Percentiles rank a stretch among this genome's conserved stretches.
Conservation (phyloP, 2,113 vertebrate species). For the Excalfactoria chinensis region DNA sequence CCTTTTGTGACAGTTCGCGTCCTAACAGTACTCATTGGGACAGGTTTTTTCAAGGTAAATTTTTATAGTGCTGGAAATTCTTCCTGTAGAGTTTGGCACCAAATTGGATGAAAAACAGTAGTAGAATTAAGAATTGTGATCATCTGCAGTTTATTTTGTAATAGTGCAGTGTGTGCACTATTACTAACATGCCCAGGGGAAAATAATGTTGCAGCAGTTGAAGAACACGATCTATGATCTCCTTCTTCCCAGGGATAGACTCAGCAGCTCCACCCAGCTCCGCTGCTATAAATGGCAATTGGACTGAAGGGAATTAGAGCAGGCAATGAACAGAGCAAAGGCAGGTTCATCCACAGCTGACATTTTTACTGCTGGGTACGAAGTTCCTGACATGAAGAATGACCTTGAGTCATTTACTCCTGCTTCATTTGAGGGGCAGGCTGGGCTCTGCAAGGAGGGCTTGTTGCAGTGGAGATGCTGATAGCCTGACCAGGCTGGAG, state of each 20-base stretch:
- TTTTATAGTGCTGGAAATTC: background rate
- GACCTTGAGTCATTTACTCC: background rate
- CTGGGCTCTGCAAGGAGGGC: background rate
- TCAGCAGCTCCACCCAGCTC: slow-evolving; percentile 19
- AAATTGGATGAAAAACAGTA: slow-evolving; percentile 8
- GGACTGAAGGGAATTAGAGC: slow-evolving; percentile 17
- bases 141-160: background rate
- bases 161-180: background rate
- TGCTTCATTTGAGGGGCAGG: background rate
- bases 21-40: background rate
- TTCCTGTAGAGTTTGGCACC: background rate
- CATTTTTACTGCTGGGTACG: background rate
- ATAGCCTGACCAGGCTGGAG: background rate
- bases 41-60: background rate
- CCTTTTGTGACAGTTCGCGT: background rate
- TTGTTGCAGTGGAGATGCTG: background rate
- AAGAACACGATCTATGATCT: slow-evolving; percentile 47
- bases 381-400: background rate
- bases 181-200: too few relatives aligned
- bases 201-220: slow-evolving; percentile 12
- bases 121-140: background rate
- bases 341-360: slow-evolving; percentile 25
- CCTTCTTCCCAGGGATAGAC: slow-evolving; percentile 26
- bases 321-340: background rate
- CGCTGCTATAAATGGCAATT: slow-evolving; percentile 17